A percentile compares a stretch with the other conserved stretches of the same genome.
Conservation (phyloP, 2,113 vertebrate species). For the Cairina moschata region DNA sequence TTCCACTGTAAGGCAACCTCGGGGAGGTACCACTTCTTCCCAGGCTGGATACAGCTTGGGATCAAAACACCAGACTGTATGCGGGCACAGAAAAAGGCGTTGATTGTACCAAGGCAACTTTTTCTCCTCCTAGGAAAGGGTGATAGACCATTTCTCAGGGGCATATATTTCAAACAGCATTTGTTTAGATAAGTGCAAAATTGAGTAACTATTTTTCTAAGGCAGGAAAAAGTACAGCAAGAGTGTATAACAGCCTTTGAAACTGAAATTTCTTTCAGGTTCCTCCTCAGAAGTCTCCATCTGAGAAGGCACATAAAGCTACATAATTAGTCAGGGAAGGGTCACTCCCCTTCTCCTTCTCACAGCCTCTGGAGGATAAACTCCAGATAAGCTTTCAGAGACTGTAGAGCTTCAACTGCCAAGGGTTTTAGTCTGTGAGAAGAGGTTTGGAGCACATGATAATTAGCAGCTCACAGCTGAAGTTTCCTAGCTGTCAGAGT, state of each 20-base stretch:
- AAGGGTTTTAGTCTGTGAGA: constrained; percentile 7
- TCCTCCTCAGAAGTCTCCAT: neutral
- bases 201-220: neutral
- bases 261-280: neutral
- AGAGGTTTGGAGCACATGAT: neutral
- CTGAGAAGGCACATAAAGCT: neutral
- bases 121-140: neutral
- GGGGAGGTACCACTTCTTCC: neutral
- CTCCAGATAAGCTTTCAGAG: neutral
- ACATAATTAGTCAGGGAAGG: constrained; percentile 15
- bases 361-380: neutral
- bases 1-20: neutral
- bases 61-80: neutral
- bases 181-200: neutral
- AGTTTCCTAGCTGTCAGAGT: constrained; percentile 35
- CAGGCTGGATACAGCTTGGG: neutral
- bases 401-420: neutral
- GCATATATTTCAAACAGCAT: neutral
- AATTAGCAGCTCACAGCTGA: constrained; percentile 31
- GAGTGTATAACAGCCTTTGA: neutral
- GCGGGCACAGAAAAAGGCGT: neutral
- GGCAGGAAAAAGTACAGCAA: neutral
- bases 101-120: neutral
- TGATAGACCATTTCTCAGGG: neutral
- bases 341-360: neutral